Percentiles rank a stretch among this genome's conserved stretches.
These are phyloP conservation scores for Piaya cayana DNA, from an alignment of 2,113 vertebrate species.

Conservation along the genomic window DNA sequence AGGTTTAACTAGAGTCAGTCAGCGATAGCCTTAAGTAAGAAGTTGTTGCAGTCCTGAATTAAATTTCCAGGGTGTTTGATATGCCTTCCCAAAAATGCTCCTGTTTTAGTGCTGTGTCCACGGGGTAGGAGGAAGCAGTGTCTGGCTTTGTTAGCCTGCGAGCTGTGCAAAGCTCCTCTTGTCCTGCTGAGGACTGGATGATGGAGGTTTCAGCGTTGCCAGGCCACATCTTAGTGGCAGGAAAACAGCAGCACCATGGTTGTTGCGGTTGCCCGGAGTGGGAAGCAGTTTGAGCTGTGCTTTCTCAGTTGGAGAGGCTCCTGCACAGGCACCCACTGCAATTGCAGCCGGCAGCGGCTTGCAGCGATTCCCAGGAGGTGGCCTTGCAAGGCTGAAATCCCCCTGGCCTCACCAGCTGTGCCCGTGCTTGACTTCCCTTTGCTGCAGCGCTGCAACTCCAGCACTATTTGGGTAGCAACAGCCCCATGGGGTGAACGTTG, in stretches of 20 bases:
- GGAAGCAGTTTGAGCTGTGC: background rate
- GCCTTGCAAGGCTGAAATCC: conserved; percentile 20
- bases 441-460: accelerated
- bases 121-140: background rate
- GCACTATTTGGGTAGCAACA: accelerated
- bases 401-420: background rate
- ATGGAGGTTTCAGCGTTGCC: background rate
- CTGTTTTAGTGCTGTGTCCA: background rate
- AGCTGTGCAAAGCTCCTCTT: background rate
- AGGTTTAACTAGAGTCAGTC: background rate
- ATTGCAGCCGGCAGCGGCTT: accelerated
- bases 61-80: background rate
- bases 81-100: accelerated
- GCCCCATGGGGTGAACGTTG: too few species aligned
- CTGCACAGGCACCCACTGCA: too few species aligned
- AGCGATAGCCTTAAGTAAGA: background rate
- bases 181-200: background rate
- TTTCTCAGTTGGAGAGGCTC: background rate
- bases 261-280: accelerated
- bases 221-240: background rate
- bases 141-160: background rate
- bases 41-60: background rate
- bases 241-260: accelerated
- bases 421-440: background rate
- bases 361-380: conserved; percentile 63